Percentiles rank a stretch among this genome's conserved stretches.
Conservation (phyloP, 2,888 invertebrate genomes). For the Patella depressa region DNA sequence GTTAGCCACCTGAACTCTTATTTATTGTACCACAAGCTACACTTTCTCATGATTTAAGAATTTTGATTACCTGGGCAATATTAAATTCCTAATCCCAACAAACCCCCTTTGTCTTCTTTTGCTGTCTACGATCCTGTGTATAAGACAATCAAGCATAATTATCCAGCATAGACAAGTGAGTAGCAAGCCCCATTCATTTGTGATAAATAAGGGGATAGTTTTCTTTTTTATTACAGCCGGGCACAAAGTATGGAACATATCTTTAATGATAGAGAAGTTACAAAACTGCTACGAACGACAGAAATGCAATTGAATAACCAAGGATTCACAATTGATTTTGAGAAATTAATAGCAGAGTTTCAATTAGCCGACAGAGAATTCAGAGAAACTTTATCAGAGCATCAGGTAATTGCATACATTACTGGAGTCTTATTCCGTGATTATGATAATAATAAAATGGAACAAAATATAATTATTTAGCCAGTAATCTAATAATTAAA, state of each 20-base stretch:
- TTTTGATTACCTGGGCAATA: not conserved
- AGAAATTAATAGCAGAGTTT: slow-evolving; percentile 52
- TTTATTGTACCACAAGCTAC: no score
- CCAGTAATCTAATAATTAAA: no score
- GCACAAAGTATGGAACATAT: slow-evolving; percentile 25
- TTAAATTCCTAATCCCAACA: not conserved
- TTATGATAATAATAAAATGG: no score
- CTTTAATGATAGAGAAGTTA: slow-evolving; percentile 50
- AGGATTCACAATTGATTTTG: slow-evolving; percentile 61
- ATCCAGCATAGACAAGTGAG: no score
- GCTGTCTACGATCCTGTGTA: no score
- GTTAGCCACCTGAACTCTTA: no score
- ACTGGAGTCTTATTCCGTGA: no score
- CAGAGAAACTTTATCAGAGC: slow-evolving; percentile 54
- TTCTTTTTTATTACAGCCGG: slow-evolving; percentile 13
- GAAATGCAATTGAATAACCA: slow-evolving; percentile 60
- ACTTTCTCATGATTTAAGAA: not conserved
- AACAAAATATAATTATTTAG: no score
- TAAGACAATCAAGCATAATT: no score
- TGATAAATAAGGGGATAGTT: no score
- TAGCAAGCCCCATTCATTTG: no score
- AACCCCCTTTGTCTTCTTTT: no score
- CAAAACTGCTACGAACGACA: slow-evolving; percentile 57
- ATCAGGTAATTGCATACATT: slow-evolving; percentile 45
- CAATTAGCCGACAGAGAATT: slow-evolving; percentile 61